These are phyloP conservation scores for Schizopygopsis pylzovi DNA, from an alignment of 2,797 vertebrate species.

Conservation along the genomic window DNA sequence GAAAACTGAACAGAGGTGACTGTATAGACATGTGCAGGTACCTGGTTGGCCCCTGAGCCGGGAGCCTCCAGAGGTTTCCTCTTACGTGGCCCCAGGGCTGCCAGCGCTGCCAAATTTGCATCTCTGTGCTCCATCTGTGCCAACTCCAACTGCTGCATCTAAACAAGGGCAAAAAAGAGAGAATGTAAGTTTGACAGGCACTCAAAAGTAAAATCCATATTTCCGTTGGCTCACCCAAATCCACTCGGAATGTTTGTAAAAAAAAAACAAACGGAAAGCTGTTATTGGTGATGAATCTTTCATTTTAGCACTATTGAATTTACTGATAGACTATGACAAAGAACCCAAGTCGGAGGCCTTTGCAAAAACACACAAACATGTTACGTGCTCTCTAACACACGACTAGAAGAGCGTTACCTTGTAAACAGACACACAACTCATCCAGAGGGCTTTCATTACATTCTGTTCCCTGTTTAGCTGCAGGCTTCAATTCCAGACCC, in stretches of 20 bases:
- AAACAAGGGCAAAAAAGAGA: constrained; percentile 34
- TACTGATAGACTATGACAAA: constrained; percentile 17
- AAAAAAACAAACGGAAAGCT: background rate
- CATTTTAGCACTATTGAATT: constrained; percentile 40
- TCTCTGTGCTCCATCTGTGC: constrained; percentile 89
- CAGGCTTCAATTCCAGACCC: constrained; percentile 85
- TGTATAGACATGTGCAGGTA: constrained; percentile 62
- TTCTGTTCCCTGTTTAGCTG: constrained; percentile 84
- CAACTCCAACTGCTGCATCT: constrained; percentile 92
- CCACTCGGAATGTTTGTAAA: constrained; percentile 8
- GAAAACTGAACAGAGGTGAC: constrained; percentile 4
- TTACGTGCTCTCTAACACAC: constrained; percentile 13
- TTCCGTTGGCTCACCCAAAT: constrained; percentile 26
- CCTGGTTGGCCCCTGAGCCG: constrained; percentile 74
- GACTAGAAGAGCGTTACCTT: constrained; percentile 40
- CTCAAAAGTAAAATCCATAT: constrained; percentile 35
- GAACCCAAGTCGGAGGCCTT: background rate
- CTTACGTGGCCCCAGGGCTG: constrained; percentile 92
- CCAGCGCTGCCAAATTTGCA: constrained; percentile 92
- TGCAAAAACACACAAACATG: background rate
- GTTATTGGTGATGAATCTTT: constrained; percentile 44
- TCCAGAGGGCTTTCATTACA: constrained; percentile 84
- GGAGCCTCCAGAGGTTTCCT: constrained; percentile 83
- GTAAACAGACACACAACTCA: constrained; percentile 54
- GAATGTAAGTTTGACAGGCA: background rate